Base-by-base conservation (phyloP, 2,113 vertebrate species). In the Campylorhamphus procurvoides region DNA sequence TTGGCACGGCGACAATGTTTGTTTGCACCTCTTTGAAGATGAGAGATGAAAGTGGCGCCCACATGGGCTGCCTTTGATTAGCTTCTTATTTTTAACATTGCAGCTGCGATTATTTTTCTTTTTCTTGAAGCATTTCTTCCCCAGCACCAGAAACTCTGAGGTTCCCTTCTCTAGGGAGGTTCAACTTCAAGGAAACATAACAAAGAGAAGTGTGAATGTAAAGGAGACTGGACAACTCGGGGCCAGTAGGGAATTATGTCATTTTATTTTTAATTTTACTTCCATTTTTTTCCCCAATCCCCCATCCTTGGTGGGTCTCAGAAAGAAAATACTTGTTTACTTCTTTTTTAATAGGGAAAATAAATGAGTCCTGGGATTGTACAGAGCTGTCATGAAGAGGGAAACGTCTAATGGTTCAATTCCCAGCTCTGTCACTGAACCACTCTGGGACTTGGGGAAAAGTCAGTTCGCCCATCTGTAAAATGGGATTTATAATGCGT, bases 1-100 rank as follows among this genome's bases (percentile, higher is more conserved):
- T 97, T 97, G 98, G 98, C 98, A 97, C 73, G 28, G 94, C 91
- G 81, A 97, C 97, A 97, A 96, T 97, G 96, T 98, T 99, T 99
- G 98, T 99, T 99, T 99, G 98, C 98, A 97, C 98, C 98, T 98
- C 99, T 99, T 98, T 99, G 98, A 99, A 98, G 98, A 97, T 85
- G 69, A 87, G 96, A 98, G 98, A 99, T 99, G 98, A 99, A 99
- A 99, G 98, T 97, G 80, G 98, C 97, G 98, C 97, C 97, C 98
- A 97, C 97, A 97, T 97, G 98, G 98, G 98, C 98, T 98, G 98
- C 96, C 98, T 98, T 98, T 98, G 99, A 99, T 99, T 99, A 99
- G 98, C 97, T 98, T 98, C 98, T 98, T 98, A 98, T 98, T 98
- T 98, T 98, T 98, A 98, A 98, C 98, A 98, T 98, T 98, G 75